Evolutionary conservation across 2,797 vertebrate genomes (phyloP).

Genomic region (Furcifer pardalis): DNA sequence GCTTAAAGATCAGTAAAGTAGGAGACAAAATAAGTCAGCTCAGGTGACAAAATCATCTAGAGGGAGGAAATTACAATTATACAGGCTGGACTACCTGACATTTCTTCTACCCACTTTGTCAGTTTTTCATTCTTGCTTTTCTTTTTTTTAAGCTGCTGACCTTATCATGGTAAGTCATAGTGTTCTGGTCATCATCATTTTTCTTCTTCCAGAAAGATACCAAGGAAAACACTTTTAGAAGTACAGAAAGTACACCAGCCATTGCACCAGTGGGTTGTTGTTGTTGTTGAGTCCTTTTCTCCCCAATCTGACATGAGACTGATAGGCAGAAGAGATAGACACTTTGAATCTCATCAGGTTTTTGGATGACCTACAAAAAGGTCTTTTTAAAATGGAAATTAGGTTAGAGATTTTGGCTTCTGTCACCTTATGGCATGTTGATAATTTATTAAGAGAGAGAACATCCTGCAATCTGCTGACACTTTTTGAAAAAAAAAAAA

Average conservation of each 20-base stretch:
- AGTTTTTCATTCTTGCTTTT: no score
- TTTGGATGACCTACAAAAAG: slow-evolving; percentile 50
- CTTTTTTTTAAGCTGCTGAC: no score
- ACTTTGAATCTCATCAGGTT: slow-evolving; percentile 42
- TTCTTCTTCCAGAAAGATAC: no score
- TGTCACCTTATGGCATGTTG: slow-evolving; percentile 23
- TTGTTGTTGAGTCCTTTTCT: slow-evolving; percentile 2
- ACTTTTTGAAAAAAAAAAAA: slow-evolving; percentile 44
- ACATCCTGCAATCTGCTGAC: slow-evolving; percentile 19
- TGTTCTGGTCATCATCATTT: no score
- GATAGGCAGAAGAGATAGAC: slow-evolving; percentile 21
- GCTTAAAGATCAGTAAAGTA: neutral
- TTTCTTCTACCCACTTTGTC: no score
- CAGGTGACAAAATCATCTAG: neutral
- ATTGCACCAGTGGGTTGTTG: neutral
- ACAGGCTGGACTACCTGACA: no score
- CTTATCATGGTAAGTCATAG: no score
- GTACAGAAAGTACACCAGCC: no score
- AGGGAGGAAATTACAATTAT: no score
- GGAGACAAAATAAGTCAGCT: neutral
- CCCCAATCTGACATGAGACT: slow-evolving; percentile 15
- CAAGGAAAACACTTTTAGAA: no score
- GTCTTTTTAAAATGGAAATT: slow-evolving; percentile 53
- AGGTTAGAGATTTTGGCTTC: slow-evolving; percentile 52
- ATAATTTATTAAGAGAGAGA: slow-evolving; percentile 48